Evolutionary conservation across 2,113 vertebrate species (phyloP).

Genomic region (Brachyistius frenatus): DNA sequence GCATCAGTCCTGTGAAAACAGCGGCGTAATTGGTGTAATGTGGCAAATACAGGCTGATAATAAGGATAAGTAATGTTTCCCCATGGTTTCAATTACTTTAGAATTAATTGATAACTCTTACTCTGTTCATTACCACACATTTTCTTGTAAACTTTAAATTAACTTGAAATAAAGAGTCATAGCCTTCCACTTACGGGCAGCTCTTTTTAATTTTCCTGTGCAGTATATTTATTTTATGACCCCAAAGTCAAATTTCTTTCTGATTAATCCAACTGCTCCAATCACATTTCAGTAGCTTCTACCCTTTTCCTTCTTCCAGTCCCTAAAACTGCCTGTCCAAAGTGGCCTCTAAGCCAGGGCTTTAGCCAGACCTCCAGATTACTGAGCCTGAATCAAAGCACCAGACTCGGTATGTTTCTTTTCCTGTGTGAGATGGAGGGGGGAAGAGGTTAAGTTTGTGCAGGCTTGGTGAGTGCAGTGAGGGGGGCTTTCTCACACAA

Average conservation of each 20-base stretch:
- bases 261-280: not conserved
- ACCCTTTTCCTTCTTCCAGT: constrained; percentile 14
- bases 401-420: constrained; percentile 75
- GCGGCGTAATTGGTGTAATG: constrained; percentile 37
- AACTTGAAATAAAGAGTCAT: not conserved
- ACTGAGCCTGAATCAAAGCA: constrained; percentile 78
- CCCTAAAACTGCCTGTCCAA: constrained; percentile 45
- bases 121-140: constrained; percentile 10
- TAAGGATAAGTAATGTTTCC: constrained; percentile 11
- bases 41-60: constrained; percentile 10
- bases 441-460: constrained; percentile 84
- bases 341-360: constrained; percentile 46
- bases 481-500: constrained; percentile 83
- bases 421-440: constrained; percentile 82
- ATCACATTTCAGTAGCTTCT: constrained; percentile 18
- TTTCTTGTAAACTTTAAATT: not conserved
- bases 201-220: not conserved
- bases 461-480: constrained; percentile 72
- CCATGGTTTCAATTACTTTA: constrained; percentile 19
- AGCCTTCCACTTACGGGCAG: not conserved
- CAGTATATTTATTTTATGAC: constrained; percentile 22
- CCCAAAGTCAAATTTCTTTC: not conserved
- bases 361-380: constrained; percentile 69
- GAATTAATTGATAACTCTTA: constrained; percentile 19
- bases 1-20: constrained; percentile 17